Evolutionary conservation across 2,113 vertebrate species (phyloP).

Genomic region (Tiliqua scincoides): DNA sequence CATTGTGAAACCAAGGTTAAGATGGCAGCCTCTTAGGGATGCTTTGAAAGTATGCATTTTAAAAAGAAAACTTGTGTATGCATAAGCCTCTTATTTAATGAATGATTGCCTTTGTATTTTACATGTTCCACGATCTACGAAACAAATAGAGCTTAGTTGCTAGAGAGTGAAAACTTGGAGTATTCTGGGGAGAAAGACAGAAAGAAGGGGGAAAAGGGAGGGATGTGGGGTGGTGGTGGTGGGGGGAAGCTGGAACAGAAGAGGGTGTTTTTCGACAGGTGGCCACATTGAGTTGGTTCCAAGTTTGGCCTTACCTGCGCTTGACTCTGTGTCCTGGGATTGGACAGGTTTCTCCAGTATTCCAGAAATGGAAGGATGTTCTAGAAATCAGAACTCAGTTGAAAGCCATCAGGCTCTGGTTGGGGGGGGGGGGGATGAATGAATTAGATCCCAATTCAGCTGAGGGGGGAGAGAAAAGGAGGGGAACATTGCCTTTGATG

Average conservation of each 20-base stretch:
- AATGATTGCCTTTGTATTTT: constrained; percentile 83
- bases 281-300: constrained; percentile 51
- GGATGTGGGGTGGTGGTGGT: background rate
- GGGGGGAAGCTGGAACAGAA: background rate
- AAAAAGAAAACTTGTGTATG: constrained; percentile 78
- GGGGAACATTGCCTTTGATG: background rate
- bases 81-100: constrained; percentile 85
- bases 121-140: constrained; percentile 79
- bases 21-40: constrained; percentile 76
- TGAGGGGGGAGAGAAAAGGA: too few species aligned
- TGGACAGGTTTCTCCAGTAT: background rate
- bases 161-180: constrained; percentile 79
- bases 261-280: constrained; percentile 65
- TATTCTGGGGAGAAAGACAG: constrained; percentile 59
- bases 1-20: constrained; percentile 77
- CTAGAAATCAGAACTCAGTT: background rate
- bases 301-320: constrained; percentile 53
- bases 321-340: constrained; percentile 7
- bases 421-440: background rate
- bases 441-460: background rate
- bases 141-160: constrained; percentile 80
- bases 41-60: constrained; percentile 80
- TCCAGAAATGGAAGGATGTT: background rate
- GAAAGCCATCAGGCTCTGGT: background rate
- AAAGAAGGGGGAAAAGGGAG: constrained; percentile 22